Evolutionary conservation across 2,888 invertebrate genomes (phyloP), one percentile per base, ranked within the genome.

Genomic region (Blomia tropicalis): DNA sequence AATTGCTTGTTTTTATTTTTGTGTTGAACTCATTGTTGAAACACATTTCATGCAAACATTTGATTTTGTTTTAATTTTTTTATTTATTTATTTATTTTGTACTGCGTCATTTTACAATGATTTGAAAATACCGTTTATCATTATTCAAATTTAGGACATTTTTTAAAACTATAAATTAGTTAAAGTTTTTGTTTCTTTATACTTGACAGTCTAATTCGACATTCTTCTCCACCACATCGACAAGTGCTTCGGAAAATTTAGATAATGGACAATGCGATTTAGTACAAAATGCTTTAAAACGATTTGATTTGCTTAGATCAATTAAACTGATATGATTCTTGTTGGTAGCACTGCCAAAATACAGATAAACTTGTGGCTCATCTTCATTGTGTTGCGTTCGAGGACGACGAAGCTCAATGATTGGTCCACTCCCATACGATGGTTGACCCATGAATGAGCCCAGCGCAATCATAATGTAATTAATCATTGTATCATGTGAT

Each of bases 341-440:
- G 27, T 47, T 47, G 7, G 51, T 47, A 7, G n/a, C 51, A 47
- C n/a, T 47, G 27, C 7, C 51, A n/a, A 11, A 47, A 27, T 25
- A 47, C 23, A 47, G 23, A 47, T 47, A n/a, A 19, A 47, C 51
- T 14, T 47, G 51, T 11, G 51, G 51, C 22, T 25, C 51, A 19
- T 7, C 29, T 7, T 56, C 30, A 29, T 31, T n/a, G 22, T 51
- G 2, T 5, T 14, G 14, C 7, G 22, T 47, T 7, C n/a, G 7
- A 27, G 7, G 22, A 7, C 22, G 7, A 14, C 25, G 51, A 32
- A 63, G 58, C 23, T 63, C 63, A 51, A 63, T 27, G 14, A 63
- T 19, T 3, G 62, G 36, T 1, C 27, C 60, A 19, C 43, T 25
- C 3, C 61, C 63, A 53, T 43, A 63, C 2, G 44, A 29, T 19